Base-by-base conservation (phyloP, 2,888 invertebrate species). In the Sminthurinus aureus region DNA sequence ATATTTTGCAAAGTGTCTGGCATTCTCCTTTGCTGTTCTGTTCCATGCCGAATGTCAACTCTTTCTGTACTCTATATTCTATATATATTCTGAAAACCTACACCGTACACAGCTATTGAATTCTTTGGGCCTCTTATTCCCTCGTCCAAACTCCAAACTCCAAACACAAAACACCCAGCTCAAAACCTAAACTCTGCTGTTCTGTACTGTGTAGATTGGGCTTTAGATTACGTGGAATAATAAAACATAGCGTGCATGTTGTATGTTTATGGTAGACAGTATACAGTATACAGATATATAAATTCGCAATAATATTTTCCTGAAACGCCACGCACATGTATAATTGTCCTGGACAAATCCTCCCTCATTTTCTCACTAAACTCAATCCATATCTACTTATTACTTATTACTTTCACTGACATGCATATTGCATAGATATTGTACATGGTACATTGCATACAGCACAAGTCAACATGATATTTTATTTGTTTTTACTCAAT, bases 1-100 rank as follows among this genome's bases (percentile, higher is more conserved):
- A 24, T 24, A 69, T 71, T 71, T 71, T 71, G 71, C 71, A 20
- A 71, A 71, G 71, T 24, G 71, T 71, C 71, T 71, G 71, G 71
- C 71, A 24, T 13, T 71, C 69, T 22, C 3, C 38, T 38, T 6
- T 38, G 38, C n/a, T 64, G n/a, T 64, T 69, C n/a, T n/a, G 24
- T 71, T 22, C 24, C 8, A 71, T 24, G 22, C 24, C 71, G 22
- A n/a, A 69, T 69, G 20, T 24, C 24, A 22, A 24, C 71, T 26
- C 24, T 6, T 12, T n/a, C 67, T 67, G 38, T 64, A n/a, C 3
- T 13, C 64, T 64, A 9, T 64, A 11, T 67, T 18, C 67, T 18
- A 12, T 18, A 67, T n/a, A n/a, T 18, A 6, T 69, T 11, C 22
- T 20, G 67, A n/a, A 69, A 15, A 38, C 38, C 38, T 38, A 22